Percentiles rank a stretch among this genome's conserved stretches.
Conservation (phyloP, 2,888 invertebrate genomes). For the Noctua janthina region DNA sequence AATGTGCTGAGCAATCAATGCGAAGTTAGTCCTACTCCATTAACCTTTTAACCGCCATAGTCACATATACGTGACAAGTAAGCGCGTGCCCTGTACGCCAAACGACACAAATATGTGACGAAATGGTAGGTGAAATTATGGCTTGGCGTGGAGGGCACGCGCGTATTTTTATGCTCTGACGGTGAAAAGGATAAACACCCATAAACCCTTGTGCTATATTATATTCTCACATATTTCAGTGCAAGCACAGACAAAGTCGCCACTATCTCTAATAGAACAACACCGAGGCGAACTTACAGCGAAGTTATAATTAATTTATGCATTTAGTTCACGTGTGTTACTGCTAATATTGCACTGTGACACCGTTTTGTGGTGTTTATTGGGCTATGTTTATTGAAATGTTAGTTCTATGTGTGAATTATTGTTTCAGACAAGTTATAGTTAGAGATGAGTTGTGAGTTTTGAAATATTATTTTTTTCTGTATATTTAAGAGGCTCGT, state of each 20-base stretch:
- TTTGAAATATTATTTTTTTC: neutral
- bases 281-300: slow-evolving; percentile 47
- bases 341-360: slow-evolving; percentile 66
- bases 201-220: neutral
- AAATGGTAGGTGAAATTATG: too few relatives aligned
- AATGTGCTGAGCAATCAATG: neutral
- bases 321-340: slow-evolving; percentile 68
- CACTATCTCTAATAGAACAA: slow-evolving; percentile 44
- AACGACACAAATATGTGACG: too few relatives aligned
- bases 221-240: slow-evolving; percentile 17
- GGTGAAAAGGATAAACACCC: too few relatives aligned
- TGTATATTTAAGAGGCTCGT: too few relatives aligned
- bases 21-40: neutral
- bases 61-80: too few relatives aligned
- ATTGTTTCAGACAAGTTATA: slow-evolving; percentile 35
- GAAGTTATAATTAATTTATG: slow-evolving; percentile 79
- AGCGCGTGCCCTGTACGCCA: too few relatives aligned
- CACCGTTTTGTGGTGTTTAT: slow-evolving; percentile 58
- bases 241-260: slow-evolving; percentile 29
- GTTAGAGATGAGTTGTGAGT: slow-evolving; percentile 16
- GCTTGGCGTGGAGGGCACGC: too few relatives aligned
- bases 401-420: slow-evolving; percentile 23
- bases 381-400: slow-evolving; percentile 35
- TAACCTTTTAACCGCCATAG: neutral
- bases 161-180: too few relatives aligned